Evolutionary conservation across 2,888 invertebrate genomes (phyloP).

Genomic region (Drosophila stalkeri): DNA sequence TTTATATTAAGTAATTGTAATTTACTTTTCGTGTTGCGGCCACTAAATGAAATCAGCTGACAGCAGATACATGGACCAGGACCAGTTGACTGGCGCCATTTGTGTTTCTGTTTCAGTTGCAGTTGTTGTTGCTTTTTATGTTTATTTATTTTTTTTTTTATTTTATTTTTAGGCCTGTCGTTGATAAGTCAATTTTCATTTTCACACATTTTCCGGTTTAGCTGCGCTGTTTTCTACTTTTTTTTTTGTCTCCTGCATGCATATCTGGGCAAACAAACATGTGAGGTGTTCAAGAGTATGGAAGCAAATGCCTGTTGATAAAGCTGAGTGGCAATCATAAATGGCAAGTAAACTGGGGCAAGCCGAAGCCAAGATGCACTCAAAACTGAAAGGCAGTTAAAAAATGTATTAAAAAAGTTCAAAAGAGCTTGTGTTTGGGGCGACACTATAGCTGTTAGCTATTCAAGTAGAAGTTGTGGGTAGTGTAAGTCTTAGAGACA

Average conservation of each 20-base stretch:
- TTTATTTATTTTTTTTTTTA: neutral
- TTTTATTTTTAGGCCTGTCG: slow-evolving; percentile 16
- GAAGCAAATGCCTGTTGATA: slow-evolving; percentile 54
- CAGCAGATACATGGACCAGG: slow-evolving; percentile 20
- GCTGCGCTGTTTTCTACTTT: slow-evolving; percentile 19
- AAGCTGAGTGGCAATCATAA: slow-evolving; percentile 45
- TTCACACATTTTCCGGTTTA: slow-evolving; percentile 49
- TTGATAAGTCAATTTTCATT: slow-evolving; percentile 55
- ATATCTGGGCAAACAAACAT: slow-evolving; percentile 53
- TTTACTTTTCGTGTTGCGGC: slow-evolving; percentile 38
- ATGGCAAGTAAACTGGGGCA: neutral
- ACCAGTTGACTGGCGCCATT: slow-evolving; percentile 1
- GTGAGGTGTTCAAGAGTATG: slow-evolving; percentile 16
- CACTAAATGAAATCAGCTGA: slow-evolving; percentile 32
- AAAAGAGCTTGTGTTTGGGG: too few relatives aligned
- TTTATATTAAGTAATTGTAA: slow-evolving; percentile 48
- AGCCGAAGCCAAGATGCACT: slow-evolving; percentile 35
- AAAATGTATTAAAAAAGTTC: too few relatives aligned
- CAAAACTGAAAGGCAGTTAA: neutral
- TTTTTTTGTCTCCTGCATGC: slow-evolving; percentile 29
- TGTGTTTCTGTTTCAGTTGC: neutral
- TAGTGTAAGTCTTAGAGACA: neutral
- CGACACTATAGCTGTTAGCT: neutral
- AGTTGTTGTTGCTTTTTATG: neutral
- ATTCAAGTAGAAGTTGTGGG: neutral